Evolutionary conservation across 1,140 invertebrate genomes (phyloP).

Genomic region (Lucilia cuprina): DNA sequence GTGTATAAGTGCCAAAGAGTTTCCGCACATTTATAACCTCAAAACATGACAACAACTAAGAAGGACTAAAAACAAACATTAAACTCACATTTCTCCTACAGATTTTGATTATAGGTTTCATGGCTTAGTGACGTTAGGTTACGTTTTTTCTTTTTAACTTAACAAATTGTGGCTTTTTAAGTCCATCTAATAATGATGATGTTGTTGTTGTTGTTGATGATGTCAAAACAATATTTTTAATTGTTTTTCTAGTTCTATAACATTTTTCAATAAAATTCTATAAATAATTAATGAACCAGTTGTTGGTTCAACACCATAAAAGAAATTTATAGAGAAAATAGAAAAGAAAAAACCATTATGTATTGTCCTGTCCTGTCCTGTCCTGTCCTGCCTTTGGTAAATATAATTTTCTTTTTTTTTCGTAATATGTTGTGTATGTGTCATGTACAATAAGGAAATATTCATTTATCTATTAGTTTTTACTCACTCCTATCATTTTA

Average conservation of each 20-base stretch:
- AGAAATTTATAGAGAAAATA: not conserved
- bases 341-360: not conserved
- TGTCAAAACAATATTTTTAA: constrained; percentile 15
- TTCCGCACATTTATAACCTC: too few relatives aligned
- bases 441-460: not conserved
- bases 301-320: not conserved
- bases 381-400: constrained; percentile 1
- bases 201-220: too few relatives aligned
- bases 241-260: not conserved
- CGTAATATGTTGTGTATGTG: not conserved
- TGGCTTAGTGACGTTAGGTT: not conserved
- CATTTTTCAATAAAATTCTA: constrained; percentile 6
- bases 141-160: not conserved
- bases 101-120: too few relatives aligned
- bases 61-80: too few relatives aligned
- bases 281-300: not conserved
- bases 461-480: not conserved
- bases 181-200: not conserved
- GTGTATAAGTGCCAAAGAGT: too few relatives aligned
- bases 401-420: not conserved
- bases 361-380: not conserved
- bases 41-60: too few relatives aligned
- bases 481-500: not conserved
- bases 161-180: not conserved
- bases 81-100: not conserved